Conservation (phyloP, 2,888 invertebrate species). For the Sinopyrophorus schimmeli region DNA sequence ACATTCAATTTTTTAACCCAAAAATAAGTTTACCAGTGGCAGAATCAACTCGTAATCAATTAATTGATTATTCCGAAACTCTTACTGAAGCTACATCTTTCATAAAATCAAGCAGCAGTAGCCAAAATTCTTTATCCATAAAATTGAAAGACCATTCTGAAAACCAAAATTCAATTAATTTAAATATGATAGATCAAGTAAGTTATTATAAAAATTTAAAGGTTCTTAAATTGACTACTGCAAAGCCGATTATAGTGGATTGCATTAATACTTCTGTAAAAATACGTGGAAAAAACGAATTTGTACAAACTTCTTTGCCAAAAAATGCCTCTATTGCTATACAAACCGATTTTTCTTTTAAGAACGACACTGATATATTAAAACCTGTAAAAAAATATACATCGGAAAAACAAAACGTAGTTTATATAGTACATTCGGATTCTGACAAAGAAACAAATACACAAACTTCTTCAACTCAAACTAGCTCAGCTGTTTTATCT, state of each 20-base stretch:
- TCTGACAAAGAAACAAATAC: conserved; percentile 14
- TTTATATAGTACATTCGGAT: conserved; percentile 31
- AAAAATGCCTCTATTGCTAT: conserved; percentile 31
- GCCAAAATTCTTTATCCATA: conserved; percentile 3
- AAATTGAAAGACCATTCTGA: not conserved
- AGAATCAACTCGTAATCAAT: conserved; percentile 35
- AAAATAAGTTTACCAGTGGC: conserved; percentile 36
- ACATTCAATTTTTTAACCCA: conserved; percentile 14
- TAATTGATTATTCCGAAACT: conserved; percentile 12
- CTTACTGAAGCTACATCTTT: not conserved
- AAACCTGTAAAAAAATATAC: not conserved
- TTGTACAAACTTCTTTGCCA: conserved; percentile 32
- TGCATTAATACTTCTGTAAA: conserved; percentile 19
- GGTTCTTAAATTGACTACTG: conserved; percentile 24
- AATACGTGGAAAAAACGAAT: conserved; percentile 20
- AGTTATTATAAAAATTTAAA: conserved; percentile 24
- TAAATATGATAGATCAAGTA: conserved; percentile 12
- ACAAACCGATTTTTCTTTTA: conserved; percentile 35
- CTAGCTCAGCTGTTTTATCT: conserved; percentile 37
- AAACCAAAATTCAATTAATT: conserved; percentile 7
- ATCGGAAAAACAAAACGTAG: conserved; percentile 23
- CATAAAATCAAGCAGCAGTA: conserved; percentile 4
- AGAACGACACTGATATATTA: not conserved
- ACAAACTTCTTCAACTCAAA: conserved; percentile 29
- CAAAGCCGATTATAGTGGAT: conserved; percentile 31